Conservation (phyloP, 2,888 invertebrate species). For the Ophioninae sp. region DNA sequence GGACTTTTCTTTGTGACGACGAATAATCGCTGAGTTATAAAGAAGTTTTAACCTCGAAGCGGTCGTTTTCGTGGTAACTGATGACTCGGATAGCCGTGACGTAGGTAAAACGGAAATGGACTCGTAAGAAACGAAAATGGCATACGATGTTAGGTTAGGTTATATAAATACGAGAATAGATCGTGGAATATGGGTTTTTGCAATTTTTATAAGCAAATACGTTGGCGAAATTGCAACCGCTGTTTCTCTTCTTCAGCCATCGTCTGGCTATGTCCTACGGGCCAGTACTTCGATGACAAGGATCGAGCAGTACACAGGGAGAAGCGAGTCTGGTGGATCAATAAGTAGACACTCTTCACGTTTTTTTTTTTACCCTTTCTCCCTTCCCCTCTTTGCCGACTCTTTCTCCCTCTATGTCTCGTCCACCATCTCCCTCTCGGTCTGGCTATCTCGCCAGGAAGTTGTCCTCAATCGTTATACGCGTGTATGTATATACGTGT, state of each 20-base stretch:
- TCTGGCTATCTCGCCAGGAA: slow-evolving; percentile 35
- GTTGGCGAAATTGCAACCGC: not conserved
- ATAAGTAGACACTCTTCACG: slow-evolving; percentile 61
- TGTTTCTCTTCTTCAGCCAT: slow-evolving; percentile 1
- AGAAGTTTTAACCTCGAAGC: not conserved
- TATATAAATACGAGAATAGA: not conserved
- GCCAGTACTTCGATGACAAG: slow-evolving; percentile 54
- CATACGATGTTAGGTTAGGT: not conserved
- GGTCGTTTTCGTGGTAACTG: not conserved
- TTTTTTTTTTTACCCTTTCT: slow-evolving; percentile 37
- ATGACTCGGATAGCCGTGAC: not conserved
- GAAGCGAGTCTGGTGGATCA: slow-evolving; percentile 60
- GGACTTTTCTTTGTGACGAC: not conserved
- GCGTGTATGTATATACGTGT: slow-evolving; percentile 21
- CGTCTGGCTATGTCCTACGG: slow-evolving; percentile 22
- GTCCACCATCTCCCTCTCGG: slow-evolving; percentile 23
- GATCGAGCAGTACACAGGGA: slow-evolving; percentile 43
- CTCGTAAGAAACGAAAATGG: not conserved
- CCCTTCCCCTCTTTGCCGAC: slow-evolving; percentile 12
- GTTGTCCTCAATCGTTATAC: slow-evolving; percentile 17
- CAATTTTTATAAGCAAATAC: not conserved
- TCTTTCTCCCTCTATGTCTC: slow-evolving; percentile 11
- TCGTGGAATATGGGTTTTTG: not conserved
- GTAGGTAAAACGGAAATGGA: not conserved
- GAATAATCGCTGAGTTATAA: not conserved